These are phyloP conservation scores for Montipora capitata DNA, from an alignment of 92 coral and sea anemone species.

Conservation along the genomic window DNA sequence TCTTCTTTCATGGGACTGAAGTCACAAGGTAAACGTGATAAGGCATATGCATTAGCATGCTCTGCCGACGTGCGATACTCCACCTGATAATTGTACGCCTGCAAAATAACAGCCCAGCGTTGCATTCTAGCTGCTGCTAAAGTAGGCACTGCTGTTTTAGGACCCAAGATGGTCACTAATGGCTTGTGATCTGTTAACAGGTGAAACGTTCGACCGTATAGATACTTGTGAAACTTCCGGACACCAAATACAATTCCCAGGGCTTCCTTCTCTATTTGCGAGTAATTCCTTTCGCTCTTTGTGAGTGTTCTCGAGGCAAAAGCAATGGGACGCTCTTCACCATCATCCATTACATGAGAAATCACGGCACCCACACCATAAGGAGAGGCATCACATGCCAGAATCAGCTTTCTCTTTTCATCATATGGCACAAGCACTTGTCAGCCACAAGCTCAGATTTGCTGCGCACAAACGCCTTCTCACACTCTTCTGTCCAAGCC, in stretches of 20 bases:
- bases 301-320: slow-evolving; percentile 72
- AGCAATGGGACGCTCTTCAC: slow-evolving; percentile 60
- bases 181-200: slow-evolving; percentile 55
- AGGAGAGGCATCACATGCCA: slow-evolving; percentile 69
- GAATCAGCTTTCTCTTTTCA: slow-evolving; percentile 38
- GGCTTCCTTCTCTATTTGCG: slow-evolving; percentile 74
- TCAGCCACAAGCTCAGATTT: slow-evolving; percentile 54
- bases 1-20: slow-evolving; percentile 48
- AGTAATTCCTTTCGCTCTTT: slow-evolving; percentile 57
- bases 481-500: slow-evolving; percentile 57
- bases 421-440: slow-evolving; percentile 69
- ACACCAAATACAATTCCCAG: slow-evolving; percentile 50
- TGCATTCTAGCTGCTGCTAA: slow-evolving; percentile 68
- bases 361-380: too few relatives aligned
- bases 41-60: slow-evolving; percentile 49
- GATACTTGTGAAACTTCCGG: slow-evolving; percentile 58
- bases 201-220: slow-evolving; percentile 49
- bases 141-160: too few relatives aligned
- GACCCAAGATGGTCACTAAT: slow-evolving; percentile 75
- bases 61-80: slow-evolving; percentile 36
- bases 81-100: slow-evolving; percentile 66
- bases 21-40: slow-evolving; percentile 72
- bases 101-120: slow-evolving; percentile 64
- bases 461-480: slow-evolving; percentile 47
- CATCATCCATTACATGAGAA: too few relatives aligned